Evolutionary conservation across 2,113 vertebrate species (phyloP), one percentile per base, ranked within the genome.

Genomic region (Nothobranchius kuhntae): DNA sequence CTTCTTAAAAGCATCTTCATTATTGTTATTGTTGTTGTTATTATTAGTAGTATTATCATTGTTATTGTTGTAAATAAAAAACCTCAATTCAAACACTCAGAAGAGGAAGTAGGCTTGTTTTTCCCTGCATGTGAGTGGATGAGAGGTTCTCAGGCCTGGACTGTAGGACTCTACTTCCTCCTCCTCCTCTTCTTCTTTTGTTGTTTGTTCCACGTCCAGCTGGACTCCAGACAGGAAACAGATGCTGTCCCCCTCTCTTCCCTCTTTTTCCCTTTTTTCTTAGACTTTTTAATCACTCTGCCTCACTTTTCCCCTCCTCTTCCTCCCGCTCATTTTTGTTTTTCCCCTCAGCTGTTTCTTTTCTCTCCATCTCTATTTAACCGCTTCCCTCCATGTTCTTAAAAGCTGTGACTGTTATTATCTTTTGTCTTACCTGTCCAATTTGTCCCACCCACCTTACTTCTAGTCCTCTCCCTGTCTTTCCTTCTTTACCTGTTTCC

Each of bases 211-310:
- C 80, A 75, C 71, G 71, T 88, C 87, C 89, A 91, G 85, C 86
- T 91, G 90, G 86, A 78, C 61, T 68, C 68, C 84, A 83, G 82
- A 86, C 84, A 88, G 90, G 90, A 91, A 92, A 89, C 86, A 89
- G 84, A 91, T 91, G 87, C 85, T 77, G 80, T 76, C 78, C 67
- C 71, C 67, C 69, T 35, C 55, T 73, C 71, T 71, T 58, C 52
- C 71, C 42, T 73, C 62, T 64, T 55, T 78, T 78, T 82, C 75
- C 72, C 70, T 73, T 65, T 73, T 77, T 60, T 73, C 61, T 81
- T 58, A 58, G 40, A 38, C 64, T 51, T 55, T 70, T 69, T 44
- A 53, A 53, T 78, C 73, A 63, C 53, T 47, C 55, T 68, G 56
- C 44, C 74, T 77, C 64, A 65, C 74, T 77, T 54, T 51, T 77